Evolutionary conservation across 2,888 invertebrate species (phyloP).

Genomic region (Zele albiditarsus): DNA sequence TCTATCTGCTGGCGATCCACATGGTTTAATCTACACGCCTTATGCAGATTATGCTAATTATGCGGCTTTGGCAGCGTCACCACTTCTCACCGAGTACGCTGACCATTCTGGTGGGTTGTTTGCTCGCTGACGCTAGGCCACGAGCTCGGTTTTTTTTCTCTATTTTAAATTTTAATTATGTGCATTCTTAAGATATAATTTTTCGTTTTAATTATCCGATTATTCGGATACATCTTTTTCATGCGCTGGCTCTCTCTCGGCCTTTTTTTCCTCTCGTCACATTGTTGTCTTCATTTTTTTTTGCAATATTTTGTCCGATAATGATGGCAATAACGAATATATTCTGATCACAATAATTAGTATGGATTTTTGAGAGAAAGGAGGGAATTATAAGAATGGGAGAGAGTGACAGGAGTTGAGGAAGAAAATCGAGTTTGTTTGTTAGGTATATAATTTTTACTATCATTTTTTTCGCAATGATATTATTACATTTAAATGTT

Average conservation of each 20-base stretch:
- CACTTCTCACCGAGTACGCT: slow-evolving; percentile 89
- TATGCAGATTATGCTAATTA: slow-evolving; percentile 94
- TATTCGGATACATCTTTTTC: neutral
- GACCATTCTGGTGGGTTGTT: slow-evolving; percentile 98
- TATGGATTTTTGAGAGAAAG: neutral
- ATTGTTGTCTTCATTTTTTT: slow-evolving; percentile 18
- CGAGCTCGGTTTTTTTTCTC: slow-evolving; percentile 62
- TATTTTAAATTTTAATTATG: slow-evolving; percentile 47
- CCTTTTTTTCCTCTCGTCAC: slow-evolving; percentile 19
- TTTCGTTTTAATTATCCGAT: slow-evolving; percentile 14
- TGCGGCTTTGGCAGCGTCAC: slow-evolving; percentile 86
- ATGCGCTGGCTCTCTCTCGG: neutral
- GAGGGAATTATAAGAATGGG: neutral
- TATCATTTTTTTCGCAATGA: slow-evolving; percentile 23
- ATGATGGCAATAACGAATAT: slow-evolving; percentile 32
- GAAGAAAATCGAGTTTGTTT: neutral
- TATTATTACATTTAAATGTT: neutral
- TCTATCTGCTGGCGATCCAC: slow-evolving; percentile 82
- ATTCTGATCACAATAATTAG: neutral
- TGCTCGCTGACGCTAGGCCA: slow-evolving; percentile 83
- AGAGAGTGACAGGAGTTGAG: neutral
- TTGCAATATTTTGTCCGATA: slow-evolving; percentile 26
- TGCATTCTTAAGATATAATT: slow-evolving; percentile 22
- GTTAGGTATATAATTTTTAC: neutral
- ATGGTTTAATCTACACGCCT: slow-evolving; percentile 90